Evolutionary conservation across 2,797 vertebrate genomes (phyloP).

Genomic region (Avahi laniger): DNA sequence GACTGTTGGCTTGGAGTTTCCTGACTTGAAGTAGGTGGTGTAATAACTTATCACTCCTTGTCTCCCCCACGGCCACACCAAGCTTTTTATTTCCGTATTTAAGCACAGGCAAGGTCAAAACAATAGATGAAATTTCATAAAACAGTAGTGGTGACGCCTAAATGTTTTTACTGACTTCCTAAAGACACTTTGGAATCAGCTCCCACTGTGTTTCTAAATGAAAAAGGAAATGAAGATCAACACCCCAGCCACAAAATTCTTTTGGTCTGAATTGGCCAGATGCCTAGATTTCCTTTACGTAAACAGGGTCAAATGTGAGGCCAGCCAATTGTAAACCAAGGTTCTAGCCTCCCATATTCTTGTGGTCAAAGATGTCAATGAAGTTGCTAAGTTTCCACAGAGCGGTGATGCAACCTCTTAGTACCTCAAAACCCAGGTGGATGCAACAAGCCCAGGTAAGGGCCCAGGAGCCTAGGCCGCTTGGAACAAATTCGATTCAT

Average conservation of each 20-base stretch:
- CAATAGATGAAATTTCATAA: conserved; percentile 76
- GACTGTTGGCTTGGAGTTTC: conserved; percentile 25
- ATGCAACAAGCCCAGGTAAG: neutral
- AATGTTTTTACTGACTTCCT: conserved; percentile 76
- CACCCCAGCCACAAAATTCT: conserved; percentile 31
- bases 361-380: neutral
- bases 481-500: neutral
- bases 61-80: neutral
- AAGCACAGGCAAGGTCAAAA: conserved; percentile 61
- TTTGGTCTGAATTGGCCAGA: conserved; percentile 42
- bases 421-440: neutral
- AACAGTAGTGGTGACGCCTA: conserved; percentile 54
- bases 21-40: conserved; percentile 25
- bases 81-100: conserved; percentile 34
- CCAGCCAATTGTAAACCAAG: neutral
- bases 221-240: conserved; percentile 67
- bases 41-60: neutral
- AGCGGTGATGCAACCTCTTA: neutral
- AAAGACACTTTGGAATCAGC: conserved; percentile 59
- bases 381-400: neutral
- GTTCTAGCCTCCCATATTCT: neutral
- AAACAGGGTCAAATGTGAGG: conserved; percentile 59
- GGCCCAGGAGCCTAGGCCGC: neutral
- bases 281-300: conserved; percentile 54
- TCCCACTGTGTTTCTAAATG: conserved; percentile 57